A percentile compares a stretch with the other conserved stretches of the same genome.
These are phyloP conservation scores for Upupa epops DNA, from an alignment of 2,113 vertebrate species.

Conservation along the genomic window DNA sequence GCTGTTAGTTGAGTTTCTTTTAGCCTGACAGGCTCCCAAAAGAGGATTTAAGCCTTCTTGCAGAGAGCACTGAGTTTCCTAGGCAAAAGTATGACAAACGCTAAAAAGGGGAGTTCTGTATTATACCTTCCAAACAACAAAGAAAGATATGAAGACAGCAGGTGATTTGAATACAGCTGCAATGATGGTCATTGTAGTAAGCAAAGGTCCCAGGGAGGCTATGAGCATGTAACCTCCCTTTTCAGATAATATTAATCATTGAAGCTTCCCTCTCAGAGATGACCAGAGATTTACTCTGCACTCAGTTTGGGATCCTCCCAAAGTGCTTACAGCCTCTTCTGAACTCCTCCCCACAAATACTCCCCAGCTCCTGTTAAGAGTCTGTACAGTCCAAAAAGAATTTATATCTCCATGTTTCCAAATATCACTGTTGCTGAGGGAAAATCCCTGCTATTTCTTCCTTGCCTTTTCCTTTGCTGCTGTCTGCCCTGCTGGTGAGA, in stretches of 20 bases:
- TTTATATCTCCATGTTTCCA: neutral
- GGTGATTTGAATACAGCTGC: neutral
- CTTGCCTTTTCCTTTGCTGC: neutral
- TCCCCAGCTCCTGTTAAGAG: neutral
- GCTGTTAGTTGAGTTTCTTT: neutral
- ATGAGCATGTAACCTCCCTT: neutral
- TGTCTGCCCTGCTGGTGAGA: neutral
- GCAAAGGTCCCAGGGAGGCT: neutral
- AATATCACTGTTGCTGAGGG: neutral
- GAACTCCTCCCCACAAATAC: neutral
- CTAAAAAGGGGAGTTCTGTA: neutral
- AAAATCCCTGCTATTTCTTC: neutral
- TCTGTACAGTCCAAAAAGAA: neutral
- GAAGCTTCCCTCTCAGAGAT: neutral
- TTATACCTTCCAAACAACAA: neutral
- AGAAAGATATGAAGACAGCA: neutral
- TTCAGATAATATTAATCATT: neutral
- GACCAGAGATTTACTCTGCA: neutral
- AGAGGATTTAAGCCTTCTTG: neutral
- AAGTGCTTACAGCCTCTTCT: neutral
- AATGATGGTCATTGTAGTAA: rapidly evolving
- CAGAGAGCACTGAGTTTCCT: neutral
- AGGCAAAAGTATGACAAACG: neutral
- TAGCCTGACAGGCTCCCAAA: neutral
- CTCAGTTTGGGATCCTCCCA: neutral